These are phyloP conservation scores for Fopius arisanus DNA, from an alignment of 1,140 invertebrate genomes.

Conservation along the genomic window DNA sequence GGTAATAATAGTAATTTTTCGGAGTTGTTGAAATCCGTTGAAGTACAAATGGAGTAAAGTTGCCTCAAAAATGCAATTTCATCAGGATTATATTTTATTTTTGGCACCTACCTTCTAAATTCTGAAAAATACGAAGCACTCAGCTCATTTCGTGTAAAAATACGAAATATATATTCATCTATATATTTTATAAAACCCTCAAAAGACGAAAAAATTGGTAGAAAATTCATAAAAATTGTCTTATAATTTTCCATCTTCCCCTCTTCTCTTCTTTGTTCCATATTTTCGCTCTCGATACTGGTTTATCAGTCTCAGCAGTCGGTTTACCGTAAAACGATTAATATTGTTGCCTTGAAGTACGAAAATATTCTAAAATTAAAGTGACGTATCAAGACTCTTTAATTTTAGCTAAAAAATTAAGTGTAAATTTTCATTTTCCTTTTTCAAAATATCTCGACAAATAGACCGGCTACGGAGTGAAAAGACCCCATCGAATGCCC, in stretches of 20 bases:
- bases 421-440: too few species aligned
- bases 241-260: background rate
- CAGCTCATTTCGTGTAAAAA: slow-evolving; percentile 27
- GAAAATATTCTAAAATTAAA: background rate
- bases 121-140: slow-evolving; percentile 20
- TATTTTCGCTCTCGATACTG: background rate
- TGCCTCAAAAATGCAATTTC: background rate
- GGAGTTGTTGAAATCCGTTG: background rate
- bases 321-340: background rate
- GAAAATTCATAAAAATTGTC: background rate
- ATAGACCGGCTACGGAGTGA: too few species aligned
- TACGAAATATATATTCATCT: slow-evolving; percentile 25
- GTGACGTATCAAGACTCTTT: background rate
- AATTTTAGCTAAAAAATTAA: background rate
- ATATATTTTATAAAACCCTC: slow-evolving; percentile 9
- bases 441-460: too few species aligned
- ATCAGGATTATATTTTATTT: background rate
- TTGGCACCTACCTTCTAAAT: slow-evolving; percentile 13
- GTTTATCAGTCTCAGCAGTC: slow-evolving; percentile 15
- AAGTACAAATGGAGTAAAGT: background rate
- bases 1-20: background rate
- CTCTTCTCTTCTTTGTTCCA: background rate
- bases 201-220: background rate
- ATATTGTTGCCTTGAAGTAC: background rate
- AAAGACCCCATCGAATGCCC: too few species aligned